These are phyloP conservation scores for Axinella damicornis DNA, from an alignment of 37 sponge, comb jelly and placozoan genomes.

Conservation along the genomic window DNA sequence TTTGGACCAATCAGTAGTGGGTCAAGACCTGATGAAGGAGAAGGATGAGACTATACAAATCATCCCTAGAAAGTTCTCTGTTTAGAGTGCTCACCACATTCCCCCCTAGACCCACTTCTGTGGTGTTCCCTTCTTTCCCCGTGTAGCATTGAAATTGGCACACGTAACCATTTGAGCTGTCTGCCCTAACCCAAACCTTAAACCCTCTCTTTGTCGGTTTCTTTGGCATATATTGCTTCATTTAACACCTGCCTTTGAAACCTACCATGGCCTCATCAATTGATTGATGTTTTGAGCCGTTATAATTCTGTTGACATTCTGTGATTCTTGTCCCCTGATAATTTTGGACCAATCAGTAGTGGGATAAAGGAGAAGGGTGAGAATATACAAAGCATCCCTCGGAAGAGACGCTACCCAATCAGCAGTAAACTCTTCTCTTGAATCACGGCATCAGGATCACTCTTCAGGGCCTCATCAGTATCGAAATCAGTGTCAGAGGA, in stretches of 20 bases:
- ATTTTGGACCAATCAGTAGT: too few species aligned
- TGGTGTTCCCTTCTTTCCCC: background rate
- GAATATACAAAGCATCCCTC: too few species aligned
- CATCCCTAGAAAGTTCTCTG: background rate
- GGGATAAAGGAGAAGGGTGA: too few species aligned
- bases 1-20: too few species aligned
- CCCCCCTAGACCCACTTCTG: background rate
- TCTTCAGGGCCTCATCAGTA: too few species aligned
- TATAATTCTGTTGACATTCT: background rate
- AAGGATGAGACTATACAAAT: too few species aligned
- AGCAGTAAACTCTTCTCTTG: too few species aligned
- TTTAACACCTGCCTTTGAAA: conserved; percentile 22
- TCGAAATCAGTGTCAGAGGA: too few species aligned
- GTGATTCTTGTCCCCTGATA: too few species aligned
- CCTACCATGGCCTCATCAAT: conserved; percentile 63
- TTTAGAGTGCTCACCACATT: conserved; percentile 6
- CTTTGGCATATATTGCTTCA: conserved; percentile 47
- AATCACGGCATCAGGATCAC: too few species aligned
- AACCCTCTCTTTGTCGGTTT: conserved; percentile 30
- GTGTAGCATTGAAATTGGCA: background rate
- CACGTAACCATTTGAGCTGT: background rate
- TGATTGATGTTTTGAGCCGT: conserved; percentile 26
- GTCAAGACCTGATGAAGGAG: too few species aligned
- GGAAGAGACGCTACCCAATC: too few species aligned
- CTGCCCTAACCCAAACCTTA: conserved; percentile 36